Conservation (phyloP, 2,888 invertebrate genomes). For the Limnephilus marmoratus region DNA sequence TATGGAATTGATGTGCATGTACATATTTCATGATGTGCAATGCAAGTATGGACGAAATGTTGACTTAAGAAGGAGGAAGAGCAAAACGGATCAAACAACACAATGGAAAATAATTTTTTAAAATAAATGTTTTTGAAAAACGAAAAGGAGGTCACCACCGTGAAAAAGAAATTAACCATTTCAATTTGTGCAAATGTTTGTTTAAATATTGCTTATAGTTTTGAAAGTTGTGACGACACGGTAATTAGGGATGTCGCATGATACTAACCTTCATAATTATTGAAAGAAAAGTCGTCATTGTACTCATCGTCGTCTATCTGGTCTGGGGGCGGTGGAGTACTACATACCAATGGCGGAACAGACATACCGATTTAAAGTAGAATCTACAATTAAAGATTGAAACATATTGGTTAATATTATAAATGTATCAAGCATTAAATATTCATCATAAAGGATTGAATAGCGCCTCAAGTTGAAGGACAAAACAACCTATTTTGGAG, state of each 20-base stretch:
- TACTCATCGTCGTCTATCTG: conserved; percentile 77
- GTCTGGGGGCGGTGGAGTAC: conserved; percentile 82
- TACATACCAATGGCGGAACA: conserved; percentile 82
- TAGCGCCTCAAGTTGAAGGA: conserved; percentile 52
- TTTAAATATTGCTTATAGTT: not conserved
- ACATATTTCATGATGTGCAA: not conserved
- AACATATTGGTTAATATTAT: not conserved
- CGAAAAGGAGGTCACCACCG: not conserved
- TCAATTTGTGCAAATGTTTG: not conserved
- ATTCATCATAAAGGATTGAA: conserved; percentile 34
- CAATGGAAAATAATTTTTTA: not conserved
- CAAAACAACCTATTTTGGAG: conserved; percentile 42
- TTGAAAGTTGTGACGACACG: not conserved
- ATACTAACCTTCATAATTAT: conserved; percentile 73
- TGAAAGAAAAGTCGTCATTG: conserved; percentile 77
- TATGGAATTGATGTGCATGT: not conserved
- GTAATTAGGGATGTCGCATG: not conserved
- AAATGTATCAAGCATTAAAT: conserved; percentile 10
- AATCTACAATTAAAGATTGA: conserved; percentile 43
- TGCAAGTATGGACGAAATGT: not conserved
- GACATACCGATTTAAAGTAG: conserved; percentile 72
- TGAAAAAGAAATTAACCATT: not conserved
- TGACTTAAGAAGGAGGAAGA: not conserved
- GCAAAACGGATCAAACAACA: not conserved
- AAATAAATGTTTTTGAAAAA: not conserved